These are phyloP conservation scores for Athripsodes cinereus DNA, from an alignment of 2,888 invertebrate genomes.

Conservation along the genomic window DNA sequence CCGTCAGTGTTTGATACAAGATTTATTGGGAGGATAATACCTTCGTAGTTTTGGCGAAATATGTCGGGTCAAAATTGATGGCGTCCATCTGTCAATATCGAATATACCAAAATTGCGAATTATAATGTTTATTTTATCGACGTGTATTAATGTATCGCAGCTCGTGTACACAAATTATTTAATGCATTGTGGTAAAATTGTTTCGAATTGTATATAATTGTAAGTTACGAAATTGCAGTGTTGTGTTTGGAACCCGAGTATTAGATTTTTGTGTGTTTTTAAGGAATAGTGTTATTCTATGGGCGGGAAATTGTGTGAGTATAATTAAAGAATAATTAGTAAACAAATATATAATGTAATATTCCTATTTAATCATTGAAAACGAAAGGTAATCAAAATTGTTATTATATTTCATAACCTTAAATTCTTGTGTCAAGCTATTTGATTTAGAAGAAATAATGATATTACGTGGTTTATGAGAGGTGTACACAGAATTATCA, in stretches of 20 bases:
- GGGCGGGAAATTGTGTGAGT: no score
- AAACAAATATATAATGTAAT: no score
- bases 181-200: no score
- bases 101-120: not conserved
- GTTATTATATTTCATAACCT: not conserved
- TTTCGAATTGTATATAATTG: no score
- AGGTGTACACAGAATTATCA: no score
- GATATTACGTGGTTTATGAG: not conserved
- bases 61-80: conserved; percentile 16
- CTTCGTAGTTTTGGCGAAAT: not conserved
- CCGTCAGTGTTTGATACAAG: not conserved
- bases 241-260: no score
- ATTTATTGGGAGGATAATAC: not conserved
- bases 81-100: conserved; percentile 16
- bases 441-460: not conserved
- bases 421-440: not conserved
- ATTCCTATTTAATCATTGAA: no score
- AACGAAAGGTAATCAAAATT: not conserved
- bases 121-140: not conserved
- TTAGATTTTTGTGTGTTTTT: no score
- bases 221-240: no score
- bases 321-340: no score
- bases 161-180: no score
- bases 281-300: no score
- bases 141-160: not conserved